Conservation (phyloP, 2,113 vertebrate species). For the Caretta caretta region DNA sequence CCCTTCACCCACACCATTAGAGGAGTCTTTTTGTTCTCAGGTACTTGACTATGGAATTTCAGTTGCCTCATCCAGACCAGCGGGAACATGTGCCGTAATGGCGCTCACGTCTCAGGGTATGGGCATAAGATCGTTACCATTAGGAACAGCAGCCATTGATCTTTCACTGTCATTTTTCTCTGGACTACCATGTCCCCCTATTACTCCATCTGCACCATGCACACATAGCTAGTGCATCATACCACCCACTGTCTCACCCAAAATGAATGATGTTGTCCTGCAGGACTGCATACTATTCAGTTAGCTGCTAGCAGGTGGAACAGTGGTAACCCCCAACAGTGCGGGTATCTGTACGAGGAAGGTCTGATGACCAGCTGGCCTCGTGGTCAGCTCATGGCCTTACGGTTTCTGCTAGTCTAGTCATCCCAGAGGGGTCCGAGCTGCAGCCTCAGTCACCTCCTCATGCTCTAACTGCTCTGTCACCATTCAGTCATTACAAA, state of each 20-base stretch:
- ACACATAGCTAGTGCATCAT: neutral
- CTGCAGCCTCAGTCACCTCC: neutral
- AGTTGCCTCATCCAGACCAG: neutral
- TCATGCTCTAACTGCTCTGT: neutral
- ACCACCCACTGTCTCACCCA: rapidly evolving
- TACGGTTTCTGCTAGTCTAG: neutral
- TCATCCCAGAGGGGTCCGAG: neutral
- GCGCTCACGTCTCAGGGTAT: neutral
- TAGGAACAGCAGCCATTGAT: neutral
- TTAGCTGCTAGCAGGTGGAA: neutral
- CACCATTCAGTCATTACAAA: neutral
- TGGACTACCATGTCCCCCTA: neutral
- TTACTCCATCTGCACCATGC: neutral
- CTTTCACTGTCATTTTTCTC: neutral
- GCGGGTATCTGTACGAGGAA: neutral
- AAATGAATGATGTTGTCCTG: rapidly evolving
- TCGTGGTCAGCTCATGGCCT: neutral
- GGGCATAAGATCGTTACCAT: neutral
- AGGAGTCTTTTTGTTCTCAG: neutral
- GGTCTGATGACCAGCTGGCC: neutral
- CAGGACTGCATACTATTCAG: neutral
- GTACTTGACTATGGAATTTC: neutral
- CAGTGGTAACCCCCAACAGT: neutral
- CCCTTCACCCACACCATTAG: neutral
- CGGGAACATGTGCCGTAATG: neutral